A percentile compares a stretch with the other conserved stretches of the same genome.
Evolutionary conservation across 2,888 invertebrate species (phyloP).

Genomic region (Drosophila mimica): DNA sequence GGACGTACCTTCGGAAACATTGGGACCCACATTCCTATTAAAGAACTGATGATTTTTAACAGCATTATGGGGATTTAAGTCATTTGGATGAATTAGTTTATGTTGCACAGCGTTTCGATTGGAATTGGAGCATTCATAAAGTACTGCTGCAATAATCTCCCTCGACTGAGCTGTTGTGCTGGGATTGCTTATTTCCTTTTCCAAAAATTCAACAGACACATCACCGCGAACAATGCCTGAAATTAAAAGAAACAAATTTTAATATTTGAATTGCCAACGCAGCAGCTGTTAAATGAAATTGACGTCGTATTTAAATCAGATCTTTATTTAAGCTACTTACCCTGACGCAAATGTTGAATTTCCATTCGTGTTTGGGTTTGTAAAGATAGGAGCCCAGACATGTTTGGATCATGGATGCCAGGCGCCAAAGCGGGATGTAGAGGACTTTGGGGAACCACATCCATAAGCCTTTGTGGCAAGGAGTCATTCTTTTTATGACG

Average conservation of each 20-base stretch:
- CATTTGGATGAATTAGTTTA: slow-evolving; percentile 26
- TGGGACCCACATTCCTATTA: slow-evolving; percentile 32
- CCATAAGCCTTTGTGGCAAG: slow-evolving; percentile 22
- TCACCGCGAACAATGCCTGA: slow-evolving; percentile 90
- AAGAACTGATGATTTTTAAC: slow-evolving; percentile 33
- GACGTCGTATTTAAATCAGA: neutral
- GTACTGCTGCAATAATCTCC: slow-evolving; percentile 73
- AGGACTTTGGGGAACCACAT: slow-evolving; percentile 30
- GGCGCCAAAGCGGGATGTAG: slow-evolving; percentile 26
- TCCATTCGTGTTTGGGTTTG: slow-evolving; percentile 62
- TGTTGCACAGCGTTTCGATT: slow-evolving; percentile 40
- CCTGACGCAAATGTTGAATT: slow-evolving; percentile 90
- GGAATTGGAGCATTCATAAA: slow-evolving; percentile 59
- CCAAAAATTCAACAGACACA: slow-evolving; percentile 90
- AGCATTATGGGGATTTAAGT: slow-evolving; percentile 24
- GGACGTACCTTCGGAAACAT: slow-evolving; percentile 49
- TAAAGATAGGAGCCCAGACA: slow-evolving; percentile 18
- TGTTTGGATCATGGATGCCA: slow-evolving; percentile 35
- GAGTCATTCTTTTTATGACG: slow-evolving; percentile 39
- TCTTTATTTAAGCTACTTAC: slow-evolving; percentile 82
- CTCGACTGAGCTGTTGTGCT: slow-evolving; percentile 62
- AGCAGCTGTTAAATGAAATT: neutral
- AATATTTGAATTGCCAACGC: neutral
- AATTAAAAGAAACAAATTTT: neutral
- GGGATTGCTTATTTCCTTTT: slow-evolving; percentile 90